Evolutionary conservation across 2,797 vertebrate species (phyloP).

Genomic region (Sternotherus odoratus): DNA sequence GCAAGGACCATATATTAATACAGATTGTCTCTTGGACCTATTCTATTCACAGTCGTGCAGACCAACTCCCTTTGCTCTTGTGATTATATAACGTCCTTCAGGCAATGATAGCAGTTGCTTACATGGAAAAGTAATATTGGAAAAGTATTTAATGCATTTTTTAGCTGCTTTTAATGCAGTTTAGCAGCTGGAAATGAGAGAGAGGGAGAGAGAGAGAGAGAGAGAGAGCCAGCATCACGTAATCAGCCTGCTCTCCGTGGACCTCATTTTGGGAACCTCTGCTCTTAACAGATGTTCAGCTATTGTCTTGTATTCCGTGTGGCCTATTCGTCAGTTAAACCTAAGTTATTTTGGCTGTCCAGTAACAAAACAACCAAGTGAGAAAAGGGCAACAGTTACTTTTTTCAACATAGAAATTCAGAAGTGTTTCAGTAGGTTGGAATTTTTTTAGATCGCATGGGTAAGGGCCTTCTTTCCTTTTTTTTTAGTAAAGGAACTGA

Average conservation of each 20-base stretch:
- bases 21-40: background rate
- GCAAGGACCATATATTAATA: background rate
- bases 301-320: background rate
- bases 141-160: background rate
- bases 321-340: background rate
- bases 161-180: background rate
- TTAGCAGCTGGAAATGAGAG: background rate
- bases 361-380: background rate
- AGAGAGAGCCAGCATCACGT: background rate
- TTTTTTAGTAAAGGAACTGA: background rate
- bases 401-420: background rate
- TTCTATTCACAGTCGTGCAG: background rate
- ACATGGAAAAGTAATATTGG: background rate
- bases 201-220: background rate
- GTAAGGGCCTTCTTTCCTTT: background rate
- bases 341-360: background rate
- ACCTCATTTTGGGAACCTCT: background rate
- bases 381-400: background rate
- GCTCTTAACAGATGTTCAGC: background rate
- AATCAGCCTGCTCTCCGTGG: background rate
- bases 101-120: background rate
- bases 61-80: background rate
- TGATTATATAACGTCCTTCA: background rate
- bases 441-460: background rate
- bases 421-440: background rate